A percentile compares a stretch with the other conserved stretches of the same genome.
phyloP scores from a whole-genome alignment of 2,888 invertebrate species.

The Erpobdella octoculata region DNA sequence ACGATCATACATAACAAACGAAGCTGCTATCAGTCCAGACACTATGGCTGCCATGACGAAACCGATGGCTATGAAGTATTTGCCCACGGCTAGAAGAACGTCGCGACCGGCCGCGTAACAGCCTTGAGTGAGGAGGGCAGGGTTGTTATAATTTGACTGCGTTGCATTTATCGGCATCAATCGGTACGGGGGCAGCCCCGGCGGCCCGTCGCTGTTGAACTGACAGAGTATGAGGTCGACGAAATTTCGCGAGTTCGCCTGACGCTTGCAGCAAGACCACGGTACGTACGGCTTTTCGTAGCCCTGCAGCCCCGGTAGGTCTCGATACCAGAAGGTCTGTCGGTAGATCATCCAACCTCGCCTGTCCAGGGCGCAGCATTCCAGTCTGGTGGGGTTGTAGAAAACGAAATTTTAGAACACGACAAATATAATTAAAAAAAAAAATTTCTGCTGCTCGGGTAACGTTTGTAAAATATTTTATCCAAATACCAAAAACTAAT shows the following conservation, averaged over 20 bases:
- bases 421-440: background rate
- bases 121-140: conserved; percentile 12
- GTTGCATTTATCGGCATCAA: background rate
- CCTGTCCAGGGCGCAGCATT: conserved; percentile 27
- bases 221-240: conserved; percentile 22
- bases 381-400: background rate
- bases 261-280: conserved; percentile 22
- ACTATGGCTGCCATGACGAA: conserved; percentile 28
- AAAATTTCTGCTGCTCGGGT: background rate
- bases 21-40: conserved; percentile 4
- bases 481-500: background rate
- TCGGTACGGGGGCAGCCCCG: conserved; percentile 6
- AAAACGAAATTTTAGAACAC: background rate
- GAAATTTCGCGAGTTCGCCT: background rate
- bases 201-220: conserved; percentile 20
- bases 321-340: conserved; percentile 31
- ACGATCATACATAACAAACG: conserved; percentile 23
- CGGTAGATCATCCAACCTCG: conserved; percentile 28
- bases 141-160: background rate
- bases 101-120: conserved; percentile 28
- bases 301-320: conserved; percentile 29
- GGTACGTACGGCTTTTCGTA: conserved; percentile 32
- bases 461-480: background rate
- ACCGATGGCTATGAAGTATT: conserved; percentile 30
- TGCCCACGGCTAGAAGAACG: conserved; percentile 13